Conservation (phyloP, 2,888 invertebrate species). For the Bombylius major region DNA sequence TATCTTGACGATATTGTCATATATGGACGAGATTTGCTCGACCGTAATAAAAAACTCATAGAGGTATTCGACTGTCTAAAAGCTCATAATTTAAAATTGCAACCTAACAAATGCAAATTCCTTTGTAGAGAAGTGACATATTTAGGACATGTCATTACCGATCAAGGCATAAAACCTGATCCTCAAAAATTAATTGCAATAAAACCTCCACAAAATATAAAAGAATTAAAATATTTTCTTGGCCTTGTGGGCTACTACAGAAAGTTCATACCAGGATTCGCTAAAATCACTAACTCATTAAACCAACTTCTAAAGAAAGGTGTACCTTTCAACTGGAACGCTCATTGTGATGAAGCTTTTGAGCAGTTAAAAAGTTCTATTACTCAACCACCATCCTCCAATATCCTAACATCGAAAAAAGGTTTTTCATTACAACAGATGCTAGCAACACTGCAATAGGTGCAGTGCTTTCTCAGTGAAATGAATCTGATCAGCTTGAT, state of each 20-base stretch:
- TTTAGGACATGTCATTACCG: no score
- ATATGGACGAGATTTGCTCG: slow-evolving; percentile 13
- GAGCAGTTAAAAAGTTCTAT: slow-evolving; percentile 1
- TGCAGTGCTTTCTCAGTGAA: slow-evolving; percentile 17
- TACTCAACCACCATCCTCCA: not conserved
- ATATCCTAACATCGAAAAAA: slow-evolving; percentile 20
- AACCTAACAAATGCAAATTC: slow-evolving; percentile 20
- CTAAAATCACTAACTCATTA: not conserved
- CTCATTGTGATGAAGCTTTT: slow-evolving; percentile 2
- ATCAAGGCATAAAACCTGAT: no score
- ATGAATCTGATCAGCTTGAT: slow-evolving; percentile 9
- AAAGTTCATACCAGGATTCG: not conserved
- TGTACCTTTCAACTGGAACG: not conserved
- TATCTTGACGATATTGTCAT: slow-evolving; percentile 23
- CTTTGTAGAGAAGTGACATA: slow-evolving; percentile 15
- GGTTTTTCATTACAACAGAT: slow-evolving; percentile 21
- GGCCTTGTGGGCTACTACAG: not conserved
- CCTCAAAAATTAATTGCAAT: not conserved
- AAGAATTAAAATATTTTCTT: not conserved
- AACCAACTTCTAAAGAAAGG: not conserved
- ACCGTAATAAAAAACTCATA: slow-evolving; percentile 12
- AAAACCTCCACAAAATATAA: not conserved
- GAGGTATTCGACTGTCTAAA: slow-evolving; percentile 13
- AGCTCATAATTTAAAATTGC: slow-evolving; percentile 14
- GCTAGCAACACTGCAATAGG: slow-evolving; percentile 19